Evolutionary conservation across 2,113 vertebrate species (phyloP).

Genomic region (Chlorodrepanis virens): DNA sequence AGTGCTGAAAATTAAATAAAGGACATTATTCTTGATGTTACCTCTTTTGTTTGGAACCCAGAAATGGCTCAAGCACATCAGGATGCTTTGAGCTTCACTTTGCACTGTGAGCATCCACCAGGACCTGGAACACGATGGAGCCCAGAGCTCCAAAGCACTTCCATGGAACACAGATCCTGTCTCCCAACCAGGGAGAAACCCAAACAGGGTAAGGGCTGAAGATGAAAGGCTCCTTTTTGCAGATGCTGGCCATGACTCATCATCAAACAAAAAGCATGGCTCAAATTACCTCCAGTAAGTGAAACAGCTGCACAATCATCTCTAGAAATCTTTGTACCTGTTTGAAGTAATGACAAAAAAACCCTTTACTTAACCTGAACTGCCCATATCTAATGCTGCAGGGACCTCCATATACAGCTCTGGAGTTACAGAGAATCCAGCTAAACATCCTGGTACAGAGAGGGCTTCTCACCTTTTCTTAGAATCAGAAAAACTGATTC

Average conservation of each 20-base stretch:
- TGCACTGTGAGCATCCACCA: neutral
- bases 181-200: neutral
- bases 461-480: neutral
- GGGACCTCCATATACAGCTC: neutral
- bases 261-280: neutral
- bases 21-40: neutral
- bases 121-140: neutral
- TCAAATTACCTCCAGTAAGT: neutral
- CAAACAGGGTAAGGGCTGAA: neutral
- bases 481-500: neutral
- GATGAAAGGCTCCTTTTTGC: neutral
- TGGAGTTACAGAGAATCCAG: neutral
- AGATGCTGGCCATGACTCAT: neutral
- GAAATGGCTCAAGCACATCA: neutral
- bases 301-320: neutral
- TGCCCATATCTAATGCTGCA: neutral
- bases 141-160: neutral
- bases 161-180: neutral
- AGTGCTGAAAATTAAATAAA: neutral
- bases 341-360: neutral
- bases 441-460: accelerated
- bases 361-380: neutral
- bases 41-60: neutral
- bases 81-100: neutral
- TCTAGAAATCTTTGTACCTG: neutral